Conservation (phyloP, 1,140 invertebrate species). For the Drosophila subpulchrella region DNA sequence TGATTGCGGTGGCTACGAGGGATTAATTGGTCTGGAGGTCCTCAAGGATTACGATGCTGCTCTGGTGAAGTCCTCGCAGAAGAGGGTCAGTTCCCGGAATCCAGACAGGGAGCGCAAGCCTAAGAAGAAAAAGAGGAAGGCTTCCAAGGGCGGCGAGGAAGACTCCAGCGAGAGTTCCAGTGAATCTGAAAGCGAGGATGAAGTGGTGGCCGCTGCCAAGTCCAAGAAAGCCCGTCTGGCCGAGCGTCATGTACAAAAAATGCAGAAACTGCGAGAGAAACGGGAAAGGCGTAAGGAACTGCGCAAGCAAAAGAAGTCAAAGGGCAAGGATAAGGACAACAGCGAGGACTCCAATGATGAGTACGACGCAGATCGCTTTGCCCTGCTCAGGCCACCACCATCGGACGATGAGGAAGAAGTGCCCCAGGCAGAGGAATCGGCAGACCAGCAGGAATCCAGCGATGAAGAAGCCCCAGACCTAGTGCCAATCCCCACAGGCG, state of each 20-base stretch:
- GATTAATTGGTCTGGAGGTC: slow-evolving; percentile 80
- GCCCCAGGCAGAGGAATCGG: slow-evolving; percentile 2
- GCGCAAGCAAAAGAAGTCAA: slow-evolving; percentile 46
- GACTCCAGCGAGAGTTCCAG: slow-evolving; percentile 54
- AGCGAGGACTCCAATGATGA: slow-evolving; percentile 40
- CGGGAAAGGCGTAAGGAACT: slow-evolving; percentile 66
- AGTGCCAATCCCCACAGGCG: slow-evolving; percentile 7
- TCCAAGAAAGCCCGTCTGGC: slow-evolving; percentile 55
- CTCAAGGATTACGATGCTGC: slow-evolving; percentile 74
- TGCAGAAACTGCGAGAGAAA: slow-evolving; percentile 64
- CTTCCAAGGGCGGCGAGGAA: slow-evolving; percentile 32
- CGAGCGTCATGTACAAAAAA: slow-evolving; percentile 51
- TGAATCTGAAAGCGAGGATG: slow-evolving; percentile 45
- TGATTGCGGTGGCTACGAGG: slow-evolving; percentile 75
- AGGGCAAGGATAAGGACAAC: slow-evolving; percentile 5
- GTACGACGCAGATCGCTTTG: slow-evolving; percentile 62
- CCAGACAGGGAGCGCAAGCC: background rate
- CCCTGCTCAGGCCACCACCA: slow-evolving; percentile 58
- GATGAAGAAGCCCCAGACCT: slow-evolving; percentile 43
- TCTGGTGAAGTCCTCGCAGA: slow-evolving; percentile 60
- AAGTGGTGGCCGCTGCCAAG: background rate
- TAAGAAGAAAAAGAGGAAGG: slow-evolving; percentile 37
- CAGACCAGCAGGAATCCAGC: slow-evolving; percentile 1
- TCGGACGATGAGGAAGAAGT: slow-evolving; percentile 23
- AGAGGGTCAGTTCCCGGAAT: slow-evolving; percentile 12